Conservation (phyloP, 2,888 invertebrate species). For the Perizoma flavofasciatum region DNA sequence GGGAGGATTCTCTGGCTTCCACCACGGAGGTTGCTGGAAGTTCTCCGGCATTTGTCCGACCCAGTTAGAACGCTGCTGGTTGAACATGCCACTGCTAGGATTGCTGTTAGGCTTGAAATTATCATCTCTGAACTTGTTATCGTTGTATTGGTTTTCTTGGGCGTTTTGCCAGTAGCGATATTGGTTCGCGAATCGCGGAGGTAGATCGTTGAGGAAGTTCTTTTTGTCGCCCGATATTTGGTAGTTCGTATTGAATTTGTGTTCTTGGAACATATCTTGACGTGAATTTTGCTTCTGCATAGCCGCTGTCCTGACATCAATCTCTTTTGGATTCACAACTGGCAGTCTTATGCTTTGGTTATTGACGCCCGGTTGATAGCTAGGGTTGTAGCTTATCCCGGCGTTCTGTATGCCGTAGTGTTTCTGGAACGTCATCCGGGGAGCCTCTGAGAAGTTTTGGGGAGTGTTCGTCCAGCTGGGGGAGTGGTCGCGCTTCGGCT, state of each 20-base stretch:
- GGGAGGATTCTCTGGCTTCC: constrained; percentile 64
- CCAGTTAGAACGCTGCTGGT: constrained; percentile 51
- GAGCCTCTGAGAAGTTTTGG: constrained; percentile 49
- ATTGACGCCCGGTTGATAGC: constrained; percentile 50
- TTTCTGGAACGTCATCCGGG: constrained; percentile 63
- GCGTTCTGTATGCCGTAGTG: constrained; percentile 66
- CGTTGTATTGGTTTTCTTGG: constrained; percentile 65
- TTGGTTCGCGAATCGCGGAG: constrained; percentile 77
- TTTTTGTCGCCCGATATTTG: constrained; percentile 74
- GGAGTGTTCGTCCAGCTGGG: constrained; percentile 50
- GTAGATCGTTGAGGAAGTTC: constrained; percentile 73
- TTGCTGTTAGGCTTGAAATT: constrained; percentile 46
- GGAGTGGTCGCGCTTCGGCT: constrained; percentile 52
- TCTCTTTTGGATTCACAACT: constrained; percentile 80
- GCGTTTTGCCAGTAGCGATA: constrained; percentile 73
- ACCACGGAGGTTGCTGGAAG: constrained; percentile 62
- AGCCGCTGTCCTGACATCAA: constrained; percentile 77
- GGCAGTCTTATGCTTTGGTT: constrained; percentile 68
- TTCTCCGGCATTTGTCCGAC: constrained; percentile 45
- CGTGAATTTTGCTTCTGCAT: constrained; percentile 76
- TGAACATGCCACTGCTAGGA: constrained; percentile 42
- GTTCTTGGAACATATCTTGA: constrained; percentile 68
- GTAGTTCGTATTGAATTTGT: constrained; percentile 68
- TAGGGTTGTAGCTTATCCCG: constrained; percentile 61
- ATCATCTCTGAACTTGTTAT: constrained; percentile 73